Evolutionary conservation across 2,888 invertebrate genomes (phyloP), one percentile per base, ranked within the genome.

Genomic region (Sinelater perroti): DNA sequence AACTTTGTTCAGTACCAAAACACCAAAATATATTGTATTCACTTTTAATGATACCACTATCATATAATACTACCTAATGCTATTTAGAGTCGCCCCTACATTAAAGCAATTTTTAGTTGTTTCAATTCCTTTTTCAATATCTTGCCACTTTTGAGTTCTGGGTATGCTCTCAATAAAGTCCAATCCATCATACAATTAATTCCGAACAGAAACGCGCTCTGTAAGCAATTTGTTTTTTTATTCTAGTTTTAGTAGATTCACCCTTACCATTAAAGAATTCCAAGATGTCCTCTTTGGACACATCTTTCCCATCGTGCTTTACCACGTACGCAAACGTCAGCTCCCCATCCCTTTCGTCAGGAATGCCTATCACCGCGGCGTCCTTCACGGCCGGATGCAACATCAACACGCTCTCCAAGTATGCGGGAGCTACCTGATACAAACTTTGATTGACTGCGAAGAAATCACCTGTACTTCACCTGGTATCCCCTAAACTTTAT

Each of bases 391-490:
- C 83, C 1, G 82, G 78, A 78, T 90, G 85, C 24, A 85, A 84
- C 45, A 91, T 78, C 30, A 94, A 75, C 44, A 93, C 70, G 13
- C 86, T 86, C 75, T 94, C 93, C 21, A 94, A 77, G 77, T 93
- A 93, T 1, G 93, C 91, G 2, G 93, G 93, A 0, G 93, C 88
- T 38, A 87, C 86, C 84, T 86, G 70, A n/a, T n/a, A n/a, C n/a
- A n/a, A n/a, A 24, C 4, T 24, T 24, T 24, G n/a, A 31, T 2
- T 8, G 11, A 10, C 2, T n/a, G n/a, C n/a, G n/a, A n/a, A n/a
- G n/a, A n/a, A n/a, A n/a, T n/a, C n/a, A n/a, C n/a, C n/a, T n/a
- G n/a, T n/a, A n/a, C n/a, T n/a, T n/a, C 18, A 82, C 83, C 75
- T 84, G 84, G 49, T 77, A 78, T 18, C 81, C 84, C 68, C 85